Conservation (phyloP, 1,140 invertebrate genomes). For the Drosophila hydei region DNA sequence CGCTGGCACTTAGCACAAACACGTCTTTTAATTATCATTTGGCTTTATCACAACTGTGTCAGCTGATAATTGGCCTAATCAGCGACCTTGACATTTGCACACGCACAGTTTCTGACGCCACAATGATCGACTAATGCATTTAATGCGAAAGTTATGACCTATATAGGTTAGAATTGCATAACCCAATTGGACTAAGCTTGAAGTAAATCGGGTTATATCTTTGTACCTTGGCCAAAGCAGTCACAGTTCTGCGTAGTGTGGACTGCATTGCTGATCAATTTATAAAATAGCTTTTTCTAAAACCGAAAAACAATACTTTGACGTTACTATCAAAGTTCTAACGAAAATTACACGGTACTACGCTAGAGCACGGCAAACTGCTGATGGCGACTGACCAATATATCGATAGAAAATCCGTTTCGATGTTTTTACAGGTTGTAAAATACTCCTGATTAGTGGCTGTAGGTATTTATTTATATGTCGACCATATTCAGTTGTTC, state of each 20-base stretch:
- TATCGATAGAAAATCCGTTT: conserved; percentile 21
- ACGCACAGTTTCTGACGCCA: conserved; percentile 34
- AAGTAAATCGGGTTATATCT: not conserved
- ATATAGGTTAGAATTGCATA: conserved; percentile 82
- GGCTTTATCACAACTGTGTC: not conserved
- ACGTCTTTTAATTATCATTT: conserved; percentile 40
- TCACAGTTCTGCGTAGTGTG: conserved; percentile 66
- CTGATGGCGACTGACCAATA: conserved; percentile 33
- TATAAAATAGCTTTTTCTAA: conserved; percentile 24
- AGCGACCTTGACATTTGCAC: conserved; percentile 51
- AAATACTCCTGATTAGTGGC: too few relatives aligned
- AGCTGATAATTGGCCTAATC: conserved; percentile 37
- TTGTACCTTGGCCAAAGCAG: conserved; percentile 71
- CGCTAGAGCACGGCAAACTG: conserved; percentile 41
- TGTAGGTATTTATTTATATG: not conserved
- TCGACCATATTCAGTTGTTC: conserved; percentile 43
- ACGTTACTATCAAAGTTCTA: conserved; percentile 50
- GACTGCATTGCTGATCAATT: conserved; percentile 71
- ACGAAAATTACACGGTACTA: conserved; percentile 34
- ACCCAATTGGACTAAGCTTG: conserved; percentile 39
- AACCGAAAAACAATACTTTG: conserved; percentile 44
- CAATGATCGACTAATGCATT: conserved; percentile 34
- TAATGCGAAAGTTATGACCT: conserved; percentile 50
- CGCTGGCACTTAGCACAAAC: conserved; percentile 24
- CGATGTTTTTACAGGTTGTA: not conserved